Base-by-base conservation (phyloP, 1,140 invertebrate genomes). In the Cherax destructor region DNA sequence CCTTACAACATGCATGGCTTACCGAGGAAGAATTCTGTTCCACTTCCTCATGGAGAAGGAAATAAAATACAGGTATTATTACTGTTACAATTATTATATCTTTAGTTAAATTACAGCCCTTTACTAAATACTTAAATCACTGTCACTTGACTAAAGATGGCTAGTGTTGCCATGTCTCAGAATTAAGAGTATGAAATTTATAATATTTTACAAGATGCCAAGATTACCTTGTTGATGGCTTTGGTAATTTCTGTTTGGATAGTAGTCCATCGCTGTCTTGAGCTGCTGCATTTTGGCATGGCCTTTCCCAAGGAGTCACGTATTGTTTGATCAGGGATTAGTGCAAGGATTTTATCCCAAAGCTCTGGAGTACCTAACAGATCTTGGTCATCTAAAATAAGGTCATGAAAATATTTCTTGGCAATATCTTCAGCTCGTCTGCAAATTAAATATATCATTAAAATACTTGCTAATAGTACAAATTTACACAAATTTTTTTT, bases 301-400 rank as follows among this genome's bases (percentile, higher is more conserved):
- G 47, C 30, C 18, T 52, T 77, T 16, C 76, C 80, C 65, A 89
- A 30, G 24, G 87, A 61, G 30, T 89, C 87, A 21, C 72, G 77
- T 24, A 89, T 13, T 5, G 18, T n/a, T 24, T 72, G 47, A 16
- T 89, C 87, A 24, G 87, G 87, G 41, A 89, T 83, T 11, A 83
- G 21, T 21, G 61, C 69, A n/a, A 89, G 69, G n/a, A 83, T n/a
- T 56, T 83, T 89, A n/a, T 59, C 49, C 87, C 87, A 89, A n/a
- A 50, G 24, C 10, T 89, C 79, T 9, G 87, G 65, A 24, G 87
- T 89, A 4, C 87, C 50, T 30, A 89, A 47, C 24, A 89, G 11
- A 59, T 89, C 87, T 69, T 89, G 87, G 0, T 89, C 87, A 13
- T 76, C 69, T 59, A 89, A 79, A 50, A 89, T 56, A 3, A 76